Base-by-base conservation (phyloP, 2,888 invertebrate genomes). In the Apodemia mormo region DNA sequence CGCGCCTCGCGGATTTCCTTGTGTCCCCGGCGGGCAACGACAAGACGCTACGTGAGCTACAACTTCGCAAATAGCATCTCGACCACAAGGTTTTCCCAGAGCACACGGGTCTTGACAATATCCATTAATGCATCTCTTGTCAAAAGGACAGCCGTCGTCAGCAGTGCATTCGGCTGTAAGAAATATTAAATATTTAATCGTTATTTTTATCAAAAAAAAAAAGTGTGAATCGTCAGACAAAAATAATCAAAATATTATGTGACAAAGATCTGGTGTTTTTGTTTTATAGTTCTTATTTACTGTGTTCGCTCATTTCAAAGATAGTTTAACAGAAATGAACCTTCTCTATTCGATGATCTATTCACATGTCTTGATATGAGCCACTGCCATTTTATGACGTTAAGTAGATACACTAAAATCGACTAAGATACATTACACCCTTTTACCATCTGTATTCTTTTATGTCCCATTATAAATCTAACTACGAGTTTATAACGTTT, bases 61-160 rank as follows among this genome's bases (percentile, higher is more conserved):
- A 0, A 96, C 96, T 65, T 94, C 89, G 81, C 98, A 98, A 75
- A 95, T 94, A 3, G 97, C 97, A 43, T 96, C 96, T 61, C 96
- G 95, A 10, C 97, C 97, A 79, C 98, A 98, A 1, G 95, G 95
- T 12, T 95, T 92, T 30, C 95, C 95, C 29, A 94, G 86, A 0
- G 93, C 84, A 82, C 98, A 98, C 0, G 98, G 97, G 81, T 96
- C 96, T 69, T 96, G 94, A 81, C 98, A 98, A 80, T 96, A 96
- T 75, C 95, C 95, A 79, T 96, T 96, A 66, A 96, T 92, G 81
- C 98, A 98, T 54, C 95, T 94, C 85, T 97, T 96, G 82, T 97
- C 96, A 82, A 96, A 97, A 14, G 97, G 97, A 89, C 98, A 98
- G 75, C 97, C 96, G 33, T 95, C 92, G 81, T 98, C 96, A 2